Base-by-base conservation (phyloP, 1,140 invertebrate genomes). In the Caerostris darwini region DNA sequence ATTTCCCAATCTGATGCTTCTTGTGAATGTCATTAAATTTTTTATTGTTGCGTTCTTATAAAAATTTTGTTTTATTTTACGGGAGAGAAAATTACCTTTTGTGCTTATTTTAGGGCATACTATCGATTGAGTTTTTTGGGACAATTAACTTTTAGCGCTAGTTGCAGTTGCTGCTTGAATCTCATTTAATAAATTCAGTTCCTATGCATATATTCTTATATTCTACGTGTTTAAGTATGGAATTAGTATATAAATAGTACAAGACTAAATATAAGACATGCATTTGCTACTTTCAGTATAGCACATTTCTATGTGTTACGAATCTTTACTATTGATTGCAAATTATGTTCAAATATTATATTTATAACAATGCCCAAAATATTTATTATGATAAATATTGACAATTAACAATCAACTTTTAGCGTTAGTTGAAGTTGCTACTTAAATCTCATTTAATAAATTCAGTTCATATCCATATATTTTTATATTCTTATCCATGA, bases 1-100 rank as follows among this genome's bases (percentile, higher is more conserved):
- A 94, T 94, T 94, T 94, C 92, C 85, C 92, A 89, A 88, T 94
- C 92, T 94, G 83, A 93, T 88, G 92, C 71, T 81, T 56, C 86
- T 88, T 94, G 64, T 89, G 92, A 88, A 94, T 88, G 92, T 94
- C 92, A 94, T 94, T 94, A 94, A 87, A 81, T 89, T 94, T 94
- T 89, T 93, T 77, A 54, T 81, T 67, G 50, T 67, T 56, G 61
- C 50, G n/a, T 67, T 71, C 64, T 69, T 86, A 87, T 57, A 71
- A 87, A 86, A 8, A 71, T 87, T 93, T 87, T 93, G 53, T 85
- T 86, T 93, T 71, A 71, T 93, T 93, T 93, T 86, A 17, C 14
- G 53, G 6, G 81, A 53, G 82, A 93, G 82, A 93, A 93, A 93
- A 87, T 86, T 93, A 77, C 83, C 61, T 92, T 93, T 93, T 93